Base-by-base conservation (phyloP, 2,888 invertebrate genomes). In the Agriopis aurantiaria region DNA sequence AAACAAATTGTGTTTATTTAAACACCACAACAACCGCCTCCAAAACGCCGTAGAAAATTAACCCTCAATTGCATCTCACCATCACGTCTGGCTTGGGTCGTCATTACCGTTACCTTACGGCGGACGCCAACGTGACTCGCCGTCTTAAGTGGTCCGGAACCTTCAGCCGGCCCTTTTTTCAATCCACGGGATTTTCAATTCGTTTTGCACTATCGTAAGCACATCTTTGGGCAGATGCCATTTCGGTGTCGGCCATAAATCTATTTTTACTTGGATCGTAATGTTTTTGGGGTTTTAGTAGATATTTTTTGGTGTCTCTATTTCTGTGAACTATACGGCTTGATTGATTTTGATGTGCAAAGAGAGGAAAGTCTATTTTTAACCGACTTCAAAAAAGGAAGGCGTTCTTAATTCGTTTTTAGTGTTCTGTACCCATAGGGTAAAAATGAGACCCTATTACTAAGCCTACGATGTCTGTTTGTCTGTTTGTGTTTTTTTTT, bases 21-120 rank as follows among this genome's bases (percentile, higher is more conserved):
- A 33, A 33, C 23, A 33, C 33, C 33, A 33, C 5, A 33, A 33
- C 33, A 33, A 33, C 33, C 5, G 33, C 33, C 33, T 10, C 43
- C 43, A 43, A 43, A 43, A 43, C 8, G 43, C 43, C 9, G 9
- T 43, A 0, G 8, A 43, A 60, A 60, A 65, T 59, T 46, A 60
- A 55, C 55, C 60, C 51, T 55, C 55, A 8, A 60, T 55, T 41
- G 53, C 60, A 41, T n/a, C 41, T 8, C 40, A 14, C 41, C 49
- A 41, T 53, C 60, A 60, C 55, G 66, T 60, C 23, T 23, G 46
- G 9, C 55, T 14, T 17, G 41, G 66, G 66, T 17, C 66, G 60
- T 49, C 55, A 55, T 55, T 66, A 60, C 65, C 23, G 65, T 46
- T 60, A 66, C 60, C 66, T 66, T 60, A 66, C 60, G 66, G 66